Base-by-base conservation (phyloP, 2,888 invertebrate species). In the Drosophila kambysellisi region DNA sequence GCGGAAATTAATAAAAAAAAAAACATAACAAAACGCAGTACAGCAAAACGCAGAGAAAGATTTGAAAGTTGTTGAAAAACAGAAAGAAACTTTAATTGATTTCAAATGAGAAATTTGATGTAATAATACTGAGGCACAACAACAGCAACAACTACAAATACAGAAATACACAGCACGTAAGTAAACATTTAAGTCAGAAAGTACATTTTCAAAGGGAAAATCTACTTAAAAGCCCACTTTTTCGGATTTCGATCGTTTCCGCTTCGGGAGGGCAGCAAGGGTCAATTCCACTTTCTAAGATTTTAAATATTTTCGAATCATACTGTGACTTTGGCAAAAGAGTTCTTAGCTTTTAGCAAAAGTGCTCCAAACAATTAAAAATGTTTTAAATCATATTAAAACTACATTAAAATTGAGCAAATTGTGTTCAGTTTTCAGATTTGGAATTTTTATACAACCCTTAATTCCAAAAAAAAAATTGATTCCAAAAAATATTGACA, bases 81-180 rank as follows among this genome's bases (percentile, higher is more conserved):
- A 63, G 41, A 75, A 81, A 81, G 76, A 74, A 79, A 81, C 70
- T 87, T 80, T 83, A 86, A 88, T 82, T 87, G 82, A 85, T 85
- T 85, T 82, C 52, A 62, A 81, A 88, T 82, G 80, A 82, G 87
- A 79, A 79, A 81, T 68, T 74, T 63, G 65, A 77, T 80, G 70
- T 58, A 52, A 62, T 71, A 72, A 72, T 66, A 67, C 37, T 33
- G 29, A 51, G n/a, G 17, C n/a, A 39, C 17, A 64, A 43, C 53
- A 30, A 50, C 57, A 46, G 17, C 17, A 25, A 25, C 20, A 25
- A 25, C 20, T 46, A 56, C 43, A 39, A 8, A 17, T 70, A 62
- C 54, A 46, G 5, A 63, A 29, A 50, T 41, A 48, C 37, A 39
- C 17, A 30, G 53, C 35, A 54, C 20, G 37, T 57, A 46, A 54